Evolutionary conservation across 2,113 vertebrate species (phyloP).

Genomic region (Sinocyclocheilus maitianheensis): DNA sequence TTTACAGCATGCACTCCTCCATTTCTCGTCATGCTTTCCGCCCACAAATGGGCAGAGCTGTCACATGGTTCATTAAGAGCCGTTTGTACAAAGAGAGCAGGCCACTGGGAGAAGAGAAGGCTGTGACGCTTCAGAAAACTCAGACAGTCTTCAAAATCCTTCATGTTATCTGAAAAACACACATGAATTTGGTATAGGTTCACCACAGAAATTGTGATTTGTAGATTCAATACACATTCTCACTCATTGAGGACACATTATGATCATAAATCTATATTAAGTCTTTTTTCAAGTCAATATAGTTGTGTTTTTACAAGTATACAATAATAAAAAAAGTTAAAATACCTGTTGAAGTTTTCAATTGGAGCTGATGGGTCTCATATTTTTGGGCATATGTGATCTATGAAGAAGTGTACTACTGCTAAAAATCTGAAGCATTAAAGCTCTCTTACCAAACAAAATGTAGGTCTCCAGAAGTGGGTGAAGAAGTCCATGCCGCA

Average conservation of each 20-base stretch:
- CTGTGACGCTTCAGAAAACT: constrained; percentile 77
- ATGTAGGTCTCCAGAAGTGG: constrained; percentile 76
- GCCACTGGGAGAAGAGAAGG: constrained; percentile 75
- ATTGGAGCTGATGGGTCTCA: not conserved
- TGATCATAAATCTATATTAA: not conserved
- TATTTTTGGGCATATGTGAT: not conserved
- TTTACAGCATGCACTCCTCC: constrained; percentile 59
- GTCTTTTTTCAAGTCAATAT: not conserved
- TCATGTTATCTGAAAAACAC: constrained; percentile 37
- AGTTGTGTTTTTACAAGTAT: not conserved
- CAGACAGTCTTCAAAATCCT: constrained; percentile 60
- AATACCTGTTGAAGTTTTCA: not conserved
- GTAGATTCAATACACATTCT: not conserved
- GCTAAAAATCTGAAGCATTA: not conserved
- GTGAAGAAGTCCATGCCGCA: constrained; percentile 74
- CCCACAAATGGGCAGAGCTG: constrained; percentile 74
- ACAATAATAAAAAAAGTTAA: not conserved
- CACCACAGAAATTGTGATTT: not conserved
- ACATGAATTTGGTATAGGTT: not conserved
- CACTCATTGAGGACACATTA: not conserved
- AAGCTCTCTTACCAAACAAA: constrained; percentile 70
- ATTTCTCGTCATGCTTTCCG: constrained; percentile 62
- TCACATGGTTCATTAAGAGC: constrained; percentile 77
- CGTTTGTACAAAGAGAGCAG: constrained; percentile 81
- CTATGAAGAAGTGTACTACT: not conserved